Evolutionary conservation across 2,113 vertebrate genomes (phyloP), one percentile per base, ranked within the genome.

Genomic region (Equus przewalskii): DNA sequence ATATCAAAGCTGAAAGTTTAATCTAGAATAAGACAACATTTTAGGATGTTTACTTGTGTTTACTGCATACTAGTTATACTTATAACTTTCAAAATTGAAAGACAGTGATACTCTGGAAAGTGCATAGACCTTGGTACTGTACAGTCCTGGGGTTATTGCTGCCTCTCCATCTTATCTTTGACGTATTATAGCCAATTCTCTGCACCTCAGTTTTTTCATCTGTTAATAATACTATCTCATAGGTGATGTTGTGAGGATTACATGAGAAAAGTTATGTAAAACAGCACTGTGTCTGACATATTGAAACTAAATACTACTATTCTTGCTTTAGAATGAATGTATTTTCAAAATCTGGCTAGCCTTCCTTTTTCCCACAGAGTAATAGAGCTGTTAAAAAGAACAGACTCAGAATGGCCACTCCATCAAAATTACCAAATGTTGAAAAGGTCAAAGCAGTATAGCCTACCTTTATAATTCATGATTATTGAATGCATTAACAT

Each of bases 361-460:
- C 75, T 97, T 85, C 76, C 85, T 84, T 26, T 97, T 98, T 98
- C 95, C 90, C 56, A 33, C 5, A 79, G 97, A 87, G 96, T 97
- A 98, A 98, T 98, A 98, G 98, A 98, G 93, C 75, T 97, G 91
- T 98, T 98, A 69, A 96, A 98, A 98, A 64, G 96, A 94, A 98
- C 60, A 97, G n/a, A 56, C 76, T 94, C 91, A 93, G 96, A 96
- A 98, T 78, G 89, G 98, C 96, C 96, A 98, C 95, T 99, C 98
- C 97, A 96, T 98, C 98, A 98, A 98, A 96, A 98, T 98, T 98
- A 98, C 54, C 96, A 97, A 67, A 56, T 89, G 91, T 93, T 98
- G 98, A 98, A 99, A 99, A 99, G 98, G 98, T 98, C 98, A 98
- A 98, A 97, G 93, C 97, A 95, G 93, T 97, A 98, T 92, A 98